A percentile compares a stretch with the other conserved stretches of the same genome.
Conservation (phyloP, 2,797 vertebrate species). For the Gadopsis bispinosus region DNA sequence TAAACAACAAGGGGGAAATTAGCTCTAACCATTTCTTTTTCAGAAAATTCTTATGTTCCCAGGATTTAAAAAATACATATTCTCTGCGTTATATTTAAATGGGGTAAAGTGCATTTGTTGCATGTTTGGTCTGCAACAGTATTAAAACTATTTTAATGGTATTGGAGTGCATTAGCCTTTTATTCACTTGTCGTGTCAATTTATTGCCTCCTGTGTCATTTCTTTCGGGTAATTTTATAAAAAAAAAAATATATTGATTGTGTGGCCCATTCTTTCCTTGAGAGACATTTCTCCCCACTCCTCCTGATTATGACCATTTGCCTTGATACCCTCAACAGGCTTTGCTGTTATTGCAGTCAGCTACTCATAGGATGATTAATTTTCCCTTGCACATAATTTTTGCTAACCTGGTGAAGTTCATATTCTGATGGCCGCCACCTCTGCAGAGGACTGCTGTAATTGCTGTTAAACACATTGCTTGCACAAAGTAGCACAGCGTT, state of each 20-base stretch:
- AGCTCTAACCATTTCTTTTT: conserved; percentile 72
- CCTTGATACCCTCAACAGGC: conserved; percentile 44
- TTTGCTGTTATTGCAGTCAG: conserved; percentile 42
- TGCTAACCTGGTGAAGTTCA: conserved; percentile 2
- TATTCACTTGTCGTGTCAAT: conserved; percentile 99
- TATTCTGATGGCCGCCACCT: conserved; percentile 21
- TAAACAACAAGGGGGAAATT: conserved; percentile 64
- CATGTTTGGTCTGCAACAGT: conserved; percentile 99
- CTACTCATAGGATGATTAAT: conserved; percentile 12
- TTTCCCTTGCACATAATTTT: conserved; percentile 24
- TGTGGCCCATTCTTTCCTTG: conserved; percentile 69
- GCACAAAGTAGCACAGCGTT: conserved; percentile 6
- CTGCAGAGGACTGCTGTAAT: conserved; percentile 27
- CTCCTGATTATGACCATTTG: conserved; percentile 44
- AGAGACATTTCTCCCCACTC: conserved; percentile 43
- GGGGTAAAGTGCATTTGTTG: conserved; percentile 97
- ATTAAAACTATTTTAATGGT: conserved; percentile 99
- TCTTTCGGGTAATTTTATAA: conserved; percentile 92
- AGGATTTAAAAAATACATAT: conserved; percentile 54
- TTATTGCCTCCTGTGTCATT: conserved; percentile 99
- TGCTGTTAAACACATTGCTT: conserved; percentile 26
- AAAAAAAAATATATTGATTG: conserved; percentile 80
- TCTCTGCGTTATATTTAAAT: conserved; percentile 82
- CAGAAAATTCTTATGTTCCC: conserved; percentile 72
- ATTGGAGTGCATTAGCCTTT: conserved; percentile 99